Evolutionary conservation across 1,140 invertebrate genomes (phyloP), one percentile per base, ranked within the genome.

Genomic region (Drosophila gunungcola): DNA sequence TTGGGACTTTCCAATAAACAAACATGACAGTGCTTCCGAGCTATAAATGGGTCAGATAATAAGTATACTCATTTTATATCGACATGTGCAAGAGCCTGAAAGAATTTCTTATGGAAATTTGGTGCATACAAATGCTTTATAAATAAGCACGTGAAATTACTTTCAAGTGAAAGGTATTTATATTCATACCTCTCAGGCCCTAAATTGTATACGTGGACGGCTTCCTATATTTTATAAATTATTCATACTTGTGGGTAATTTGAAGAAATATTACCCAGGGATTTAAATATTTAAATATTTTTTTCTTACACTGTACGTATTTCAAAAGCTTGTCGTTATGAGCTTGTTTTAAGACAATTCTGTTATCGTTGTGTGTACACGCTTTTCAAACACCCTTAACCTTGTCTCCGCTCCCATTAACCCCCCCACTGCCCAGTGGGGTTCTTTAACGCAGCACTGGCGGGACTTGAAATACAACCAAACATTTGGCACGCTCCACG

Each of bases 401-500:
- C 41, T 69, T 69, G 60, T 16, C 13, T n/a, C 51, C 9, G 36
- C 21, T 13, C 6, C 10, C 54, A 10, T 13, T 48, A 49, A 42
- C n/a, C 46, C 32, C 32, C 32, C 25, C 45, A 4, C 32, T 2
- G 13, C 3, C 29, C 43, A 16, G 25, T 11, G 38, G 27, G 27
- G 43, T 36, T 32, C 46, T 46, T 43, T 56, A 72, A 54, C 46
- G 43, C 16, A 41, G 75, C 56, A 49, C 61, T 64, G 64, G 76
- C 56, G 48, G 48, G 43, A 36, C 49, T 67, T 61, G 72, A 51
- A 64, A 73, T 67, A 80, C 83, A 90, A 80, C 84, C 80, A 84
- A 90, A 90, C 85, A 90, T 90, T 89, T 89, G 84, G 84, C 84
- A 90, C 77, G 80, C 85, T 80, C 48, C 73, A 80, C 49, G 69